These are phyloP conservation scores for Eupeodes latifasciatus DNA, from an alignment of 2,888 invertebrate species.

Conservation along the genomic window DNA sequence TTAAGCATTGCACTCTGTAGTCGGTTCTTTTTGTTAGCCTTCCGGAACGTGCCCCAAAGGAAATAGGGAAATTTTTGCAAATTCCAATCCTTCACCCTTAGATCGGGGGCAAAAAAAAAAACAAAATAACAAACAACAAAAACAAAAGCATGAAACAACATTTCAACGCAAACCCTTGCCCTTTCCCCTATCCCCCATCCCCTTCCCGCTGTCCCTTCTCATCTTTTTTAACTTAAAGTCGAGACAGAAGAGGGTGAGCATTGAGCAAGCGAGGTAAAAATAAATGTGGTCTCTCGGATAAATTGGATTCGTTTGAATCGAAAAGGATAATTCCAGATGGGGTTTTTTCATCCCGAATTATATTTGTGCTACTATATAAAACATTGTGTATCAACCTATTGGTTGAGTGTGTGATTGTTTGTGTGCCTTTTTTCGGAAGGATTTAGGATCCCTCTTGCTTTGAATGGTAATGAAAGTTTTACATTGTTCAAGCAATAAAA, in stretches of 20 bases:
- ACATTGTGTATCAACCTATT: neutral
- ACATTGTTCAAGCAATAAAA: slow-evolving; percentile 73
- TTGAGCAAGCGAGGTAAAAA: slow-evolving; percentile 33
- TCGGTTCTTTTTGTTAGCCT: slow-evolving; percentile 54
- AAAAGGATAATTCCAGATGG: slow-evolving; percentile 75
- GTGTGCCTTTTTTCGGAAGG: neutral
- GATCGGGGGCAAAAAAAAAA: neutral
- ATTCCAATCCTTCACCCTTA: slow-evolving; percentile 56
- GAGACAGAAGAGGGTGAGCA: slow-evolving; percentile 26
- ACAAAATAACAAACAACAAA: slow-evolving; percentile 33
- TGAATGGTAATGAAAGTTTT: slow-evolving; percentile 72
- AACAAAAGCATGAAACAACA: slow-evolving; percentile 39
- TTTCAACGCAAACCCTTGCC: slow-evolving; percentile 10
- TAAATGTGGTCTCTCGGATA: slow-evolving; percentile 72
- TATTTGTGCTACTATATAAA: slow-evolving; percentile 21
- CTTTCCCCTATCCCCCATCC: neutral
- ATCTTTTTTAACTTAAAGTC: slow-evolving; percentile 8
- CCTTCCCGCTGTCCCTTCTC: neutral
- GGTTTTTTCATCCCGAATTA: slow-evolving; percentile 54
- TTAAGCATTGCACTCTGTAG: slow-evolving; percentile 69
- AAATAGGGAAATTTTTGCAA: slow-evolving; percentile 72
- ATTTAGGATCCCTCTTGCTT: slow-evolving; percentile 12
- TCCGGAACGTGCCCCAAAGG: slow-evolving; percentile 73
- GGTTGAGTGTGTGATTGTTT: neutral
- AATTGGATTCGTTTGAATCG: slow-evolving; percentile 76